Conservation (phyloP, 2,797 vertebrate genomes). For the Notolepis coatsorum region DNA sequence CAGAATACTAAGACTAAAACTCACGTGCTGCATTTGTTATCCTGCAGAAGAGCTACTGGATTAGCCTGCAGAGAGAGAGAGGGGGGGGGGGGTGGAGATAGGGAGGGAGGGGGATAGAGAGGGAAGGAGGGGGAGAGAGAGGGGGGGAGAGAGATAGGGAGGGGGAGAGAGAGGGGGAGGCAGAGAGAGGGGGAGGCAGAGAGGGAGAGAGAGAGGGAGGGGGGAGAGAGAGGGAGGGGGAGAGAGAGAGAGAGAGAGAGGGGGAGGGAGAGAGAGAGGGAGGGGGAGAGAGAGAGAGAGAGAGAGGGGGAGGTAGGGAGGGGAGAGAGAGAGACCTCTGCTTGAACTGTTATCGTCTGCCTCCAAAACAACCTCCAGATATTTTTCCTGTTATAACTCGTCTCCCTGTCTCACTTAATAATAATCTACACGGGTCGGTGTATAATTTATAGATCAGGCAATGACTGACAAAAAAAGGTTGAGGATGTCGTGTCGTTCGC, state of each 20-base stretch:
- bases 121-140: too few relatives aligned
- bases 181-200: too few relatives aligned
- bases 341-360: too few relatives aligned
- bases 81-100: too few relatives aligned
- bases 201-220: not conserved
- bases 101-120: not conserved
- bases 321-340: not conserved
- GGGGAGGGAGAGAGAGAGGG: not conserved
- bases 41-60: slow-evolving; percentile 9
- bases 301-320: not conserved
- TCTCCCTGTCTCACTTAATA: not conserved
- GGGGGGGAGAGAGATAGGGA: not conserved
- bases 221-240: not conserved
- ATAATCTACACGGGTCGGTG: slow-evolving; percentile 4
- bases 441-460: slow-evolving; percentile 1
- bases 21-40: not conserved
- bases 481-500: not conserved
- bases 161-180: too few relatives aligned
- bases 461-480: not conserved
- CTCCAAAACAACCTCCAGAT: slow-evolving; percentile 2
- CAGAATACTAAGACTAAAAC: slow-evolving; percentile 33
- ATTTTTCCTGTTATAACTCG: not conserved
- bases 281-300: not conserved
- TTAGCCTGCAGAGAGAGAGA: slow-evolving; percentile 22
- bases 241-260: not conserved